These are phyloP conservation scores for Threskiornis aethiopicus DNA, from an alignment of 2,797 vertebrate species.

Conservation along the genomic window DNA sequence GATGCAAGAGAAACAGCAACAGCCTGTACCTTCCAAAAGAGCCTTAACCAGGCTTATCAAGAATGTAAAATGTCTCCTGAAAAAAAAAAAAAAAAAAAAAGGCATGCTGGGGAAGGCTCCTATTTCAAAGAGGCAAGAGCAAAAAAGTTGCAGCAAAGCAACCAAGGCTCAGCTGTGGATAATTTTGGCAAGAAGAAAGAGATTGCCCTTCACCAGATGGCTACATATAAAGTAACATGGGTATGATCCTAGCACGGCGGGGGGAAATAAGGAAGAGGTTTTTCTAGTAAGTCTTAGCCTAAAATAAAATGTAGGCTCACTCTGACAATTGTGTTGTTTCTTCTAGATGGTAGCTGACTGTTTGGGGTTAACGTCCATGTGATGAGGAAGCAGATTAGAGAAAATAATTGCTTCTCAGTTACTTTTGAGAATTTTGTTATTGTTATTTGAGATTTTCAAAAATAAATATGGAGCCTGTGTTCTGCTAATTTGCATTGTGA, in stretches of 20 bases:
- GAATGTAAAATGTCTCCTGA: neutral
- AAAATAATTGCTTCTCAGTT: neutral
- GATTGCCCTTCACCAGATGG: slow-evolving; percentile 11
- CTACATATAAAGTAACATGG: neutral
- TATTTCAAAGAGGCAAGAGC: slow-evolving; percentile 36
- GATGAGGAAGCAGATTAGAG: neutral
- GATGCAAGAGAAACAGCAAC: slow-evolving; percentile 10
- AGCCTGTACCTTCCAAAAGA: slow-evolving; percentile 19
- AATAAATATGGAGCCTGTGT: neutral
- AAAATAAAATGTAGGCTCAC: neutral
- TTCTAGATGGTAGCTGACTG: neutral
- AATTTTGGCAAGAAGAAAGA: slow-evolving; percentile 26
- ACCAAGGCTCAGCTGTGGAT: slow-evolving; percentile 37
- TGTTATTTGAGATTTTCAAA: neutral
- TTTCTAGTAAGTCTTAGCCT: neutral
- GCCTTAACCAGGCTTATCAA: neutral
- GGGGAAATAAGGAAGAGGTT: rapidly evolving
- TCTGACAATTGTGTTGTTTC: neutral
- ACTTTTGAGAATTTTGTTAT: neutral
- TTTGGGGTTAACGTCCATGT: neutral
- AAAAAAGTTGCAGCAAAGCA: neutral
- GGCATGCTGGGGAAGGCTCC: neutral
- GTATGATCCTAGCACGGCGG: neutral
- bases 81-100: neutral
- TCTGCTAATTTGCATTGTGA: neutral